These are phyloP conservation scores for Synanceia verrucosa DNA, from an alignment of 2,797 vertebrate species.

Conservation along the genomic window DNA sequence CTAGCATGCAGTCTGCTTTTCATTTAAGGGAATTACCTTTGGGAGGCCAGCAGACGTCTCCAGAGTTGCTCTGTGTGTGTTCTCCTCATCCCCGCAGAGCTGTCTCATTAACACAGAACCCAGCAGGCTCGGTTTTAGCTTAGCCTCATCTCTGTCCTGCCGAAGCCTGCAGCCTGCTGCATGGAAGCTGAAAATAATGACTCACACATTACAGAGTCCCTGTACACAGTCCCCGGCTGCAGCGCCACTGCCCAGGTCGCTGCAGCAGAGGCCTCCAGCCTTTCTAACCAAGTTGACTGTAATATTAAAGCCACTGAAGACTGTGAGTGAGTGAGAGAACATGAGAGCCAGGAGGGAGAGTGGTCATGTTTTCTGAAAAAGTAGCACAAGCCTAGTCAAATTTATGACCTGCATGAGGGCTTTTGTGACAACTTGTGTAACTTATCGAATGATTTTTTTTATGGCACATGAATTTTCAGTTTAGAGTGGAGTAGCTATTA, in stretches of 20 bases:
- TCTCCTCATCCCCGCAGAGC: constrained; percentile 78
- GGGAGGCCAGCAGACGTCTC: constrained; percentile 77
- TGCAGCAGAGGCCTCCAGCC: constrained; percentile 28
- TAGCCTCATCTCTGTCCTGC: constrained; percentile 61
- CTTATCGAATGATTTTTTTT: constrained; percentile 51
- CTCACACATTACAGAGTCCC: constrained; percentile 59
- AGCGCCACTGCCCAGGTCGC: constrained; percentile 47
- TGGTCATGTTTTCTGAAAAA: constrained; percentile 5
- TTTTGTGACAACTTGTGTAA: constrained; percentile 36
- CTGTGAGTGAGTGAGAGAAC: constrained; percentile 16
- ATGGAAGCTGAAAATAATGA: constrained; percentile 72
- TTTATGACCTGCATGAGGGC: constrained; percentile 51
- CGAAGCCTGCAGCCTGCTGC: constrained; percentile 46
- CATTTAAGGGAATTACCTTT: constrained; percentile 82
- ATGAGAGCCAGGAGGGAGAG: constrained; percentile 22
- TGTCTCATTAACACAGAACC: constrained; percentile 81
- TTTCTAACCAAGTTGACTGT: constrained; percentile 63
- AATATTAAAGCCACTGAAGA: constrained; percentile 51
- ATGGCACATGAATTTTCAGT: constrained; percentile 42
- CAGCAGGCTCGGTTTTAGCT: constrained; percentile 52
- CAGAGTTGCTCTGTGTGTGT: constrained; percentile 79
- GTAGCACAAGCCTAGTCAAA: constrained; percentile 42
- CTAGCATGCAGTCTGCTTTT: constrained; percentile 81
- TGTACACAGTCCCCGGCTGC: constrained; percentile 35
- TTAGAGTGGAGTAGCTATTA: constrained; percentile 33